Evolutionary conservation across 2,797 vertebrate genomes (phyloP), one percentile per base, ranked within the genome.

Genomic region (Notolabrus celidotus): DNA sequence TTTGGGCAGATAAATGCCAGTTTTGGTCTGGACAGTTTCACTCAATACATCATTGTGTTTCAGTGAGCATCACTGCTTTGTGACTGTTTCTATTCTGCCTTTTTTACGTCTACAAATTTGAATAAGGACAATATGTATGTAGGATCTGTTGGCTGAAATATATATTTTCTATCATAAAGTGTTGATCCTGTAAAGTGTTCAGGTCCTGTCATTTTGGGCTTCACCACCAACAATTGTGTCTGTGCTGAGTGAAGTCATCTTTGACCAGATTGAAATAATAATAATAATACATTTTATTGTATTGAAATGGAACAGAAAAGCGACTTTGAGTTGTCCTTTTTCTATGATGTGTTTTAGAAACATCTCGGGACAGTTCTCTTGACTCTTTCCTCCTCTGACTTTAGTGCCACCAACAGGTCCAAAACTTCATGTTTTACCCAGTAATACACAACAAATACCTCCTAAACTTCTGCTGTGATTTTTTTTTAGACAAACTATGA

Each of bases 121-220:
- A 64, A 60, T 10, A 41, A 27, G 31, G 4, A 59, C 49, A 66
- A 36, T 27, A 12, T 43, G 38, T 72, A 68, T 73, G 7, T 55
- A 39, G 8, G 1, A 15, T 43, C 0, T 60, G 20, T 23, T 53
- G 62, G 31, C 43, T 19, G 3, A 52, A 56, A 16, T n/a, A 25
- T 20, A 8, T 23, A 29, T 15, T 25, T 66, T 46, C 27, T 31
- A n/a, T 45, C 15, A 31, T 14, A 22, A 46, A 41, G 0, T 2
- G 5, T 52, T 50, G 2, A 55, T 22, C n/a, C 33, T 70, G 27
- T 63, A 17, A 42, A 56, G 12, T 34, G 10, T 10, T 49, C 14
- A 27, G 17, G 17, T 60, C 17, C 20, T 45, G 16, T 9, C 39
- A 11, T 59, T 34, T 76, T 27, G 14, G 9, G 9, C 23, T 57